Evolutionary conservation across 2,888 invertebrate species (phyloP).

Genomic region (Carcina quercana): DNA sequence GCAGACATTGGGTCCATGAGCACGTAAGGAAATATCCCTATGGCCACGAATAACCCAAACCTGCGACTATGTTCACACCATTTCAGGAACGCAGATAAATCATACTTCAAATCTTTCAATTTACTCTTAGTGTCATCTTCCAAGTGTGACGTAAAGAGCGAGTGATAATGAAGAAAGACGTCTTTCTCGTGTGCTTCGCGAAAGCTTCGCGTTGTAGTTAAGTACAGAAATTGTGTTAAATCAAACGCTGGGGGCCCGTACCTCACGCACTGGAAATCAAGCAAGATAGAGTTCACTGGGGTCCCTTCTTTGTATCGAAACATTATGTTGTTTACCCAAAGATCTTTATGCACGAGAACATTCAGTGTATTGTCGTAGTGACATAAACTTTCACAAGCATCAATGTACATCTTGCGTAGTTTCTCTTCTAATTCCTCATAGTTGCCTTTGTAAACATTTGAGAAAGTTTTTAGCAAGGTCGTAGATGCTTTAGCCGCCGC

Average conservation of each 20-base stretch:
- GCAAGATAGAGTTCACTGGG: conserved; percentile 38
- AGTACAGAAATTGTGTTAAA: conserved; percentile 38
- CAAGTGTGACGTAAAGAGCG: conserved; percentile 29
- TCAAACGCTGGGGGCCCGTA: conserved; percentile 57
- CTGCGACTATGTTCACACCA: conserved; percentile 33
- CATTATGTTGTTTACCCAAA: conserved; percentile 59
- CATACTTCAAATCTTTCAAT: conserved; percentile 28
- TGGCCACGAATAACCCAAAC: conserved; percentile 20
- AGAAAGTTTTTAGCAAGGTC: conserved; percentile 38
- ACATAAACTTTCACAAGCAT: conserved; percentile 34
- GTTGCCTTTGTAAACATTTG: conserved; percentile 25
- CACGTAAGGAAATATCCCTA: conserved; percentile 26
- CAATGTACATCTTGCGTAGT: conserved; percentile 26
- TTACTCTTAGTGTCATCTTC: conserved; percentile 27
- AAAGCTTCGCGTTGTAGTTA: conserved; percentile 38
- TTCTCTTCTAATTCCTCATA: conserved; percentile 29
- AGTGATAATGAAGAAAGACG: conserved; percentile 36
- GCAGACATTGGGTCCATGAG: conserved; percentile 29
- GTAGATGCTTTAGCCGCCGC: conserved; percentile 40
- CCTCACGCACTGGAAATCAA: conserved; percentile 53
- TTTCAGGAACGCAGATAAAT: conserved; percentile 22
- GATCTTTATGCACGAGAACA: conserved; percentile 48
- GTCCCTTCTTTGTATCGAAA: conserved; percentile 37
- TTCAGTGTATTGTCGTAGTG: conserved; percentile 39
- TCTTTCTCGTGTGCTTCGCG: conserved; percentile 33